Evolutionary conservation across 2,888 invertebrate genomes (phyloP).

Genomic region (Pseudoips prasinana): DNA sequence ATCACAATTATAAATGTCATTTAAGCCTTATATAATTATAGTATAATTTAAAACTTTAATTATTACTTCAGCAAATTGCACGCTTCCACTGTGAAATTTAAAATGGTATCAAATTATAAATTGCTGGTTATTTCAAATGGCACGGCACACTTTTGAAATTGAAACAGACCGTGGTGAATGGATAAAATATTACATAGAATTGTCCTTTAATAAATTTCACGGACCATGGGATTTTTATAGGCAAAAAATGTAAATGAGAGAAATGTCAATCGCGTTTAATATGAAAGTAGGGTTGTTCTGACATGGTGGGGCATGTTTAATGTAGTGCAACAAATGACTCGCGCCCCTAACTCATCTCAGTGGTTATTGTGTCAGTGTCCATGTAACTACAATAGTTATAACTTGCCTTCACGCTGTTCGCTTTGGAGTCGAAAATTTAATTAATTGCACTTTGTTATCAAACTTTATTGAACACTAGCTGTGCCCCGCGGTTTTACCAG

Average conservation of each 20-base stretch:
- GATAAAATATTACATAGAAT: slow-evolving; percentile 71
- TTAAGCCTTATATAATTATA: no score
- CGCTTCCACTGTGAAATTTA: slow-evolving; percentile 50
- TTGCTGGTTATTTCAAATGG: slow-evolving; percentile 60
- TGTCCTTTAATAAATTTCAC: slow-evolving; percentile 72
- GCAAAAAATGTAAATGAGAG: slow-evolving; percentile 72
- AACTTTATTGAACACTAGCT: slow-evolving; percentile 14
- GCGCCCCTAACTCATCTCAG: slow-evolving; percentile 45
- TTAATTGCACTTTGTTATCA: slow-evolving; percentile 10
- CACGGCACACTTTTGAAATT: slow-evolving; percentile 58
- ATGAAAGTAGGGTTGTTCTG: slow-evolving; percentile 43
- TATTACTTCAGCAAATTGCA: slow-evolving; percentile 37
- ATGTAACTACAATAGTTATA: slow-evolving; percentile 3
- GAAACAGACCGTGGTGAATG: slow-evolving; percentile 71
- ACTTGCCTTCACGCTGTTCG: slow-evolving; percentile 10
- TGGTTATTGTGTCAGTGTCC: slow-evolving; percentile 32
- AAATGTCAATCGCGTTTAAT: slow-evolving; percentile 67
- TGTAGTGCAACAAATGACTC: slow-evolving; percentile 58
- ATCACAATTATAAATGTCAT: no score
- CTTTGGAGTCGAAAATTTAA: slow-evolving; percentile 30
- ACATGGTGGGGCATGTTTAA: slow-evolving; percentile 51
- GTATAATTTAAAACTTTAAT: no score
- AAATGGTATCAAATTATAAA: slow-evolving; percentile 56
- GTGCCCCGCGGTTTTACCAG: no score
- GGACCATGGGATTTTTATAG: slow-evolving; percentile 63